These are phyloP conservation scores for Pogonus chalceus DNA, from an alignment of 1,140 invertebrate species.

Conservation along the genomic window DNA sequence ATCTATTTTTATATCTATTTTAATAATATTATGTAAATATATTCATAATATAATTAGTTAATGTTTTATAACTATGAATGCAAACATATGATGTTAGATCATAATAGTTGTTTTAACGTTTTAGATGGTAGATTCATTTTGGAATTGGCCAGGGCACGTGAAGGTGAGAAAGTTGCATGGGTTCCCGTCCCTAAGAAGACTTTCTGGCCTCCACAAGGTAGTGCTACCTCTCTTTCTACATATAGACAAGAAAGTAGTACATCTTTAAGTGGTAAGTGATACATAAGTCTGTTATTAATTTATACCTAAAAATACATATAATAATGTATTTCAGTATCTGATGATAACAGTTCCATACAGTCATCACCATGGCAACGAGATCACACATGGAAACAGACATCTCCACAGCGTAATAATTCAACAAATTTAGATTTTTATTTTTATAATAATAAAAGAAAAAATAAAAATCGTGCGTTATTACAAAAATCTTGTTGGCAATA, in stretches of 20 bases:
- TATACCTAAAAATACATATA: not conserved
- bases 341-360: conserved; percentile 79
- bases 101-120: too few species aligned
- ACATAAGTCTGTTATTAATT: conserved; percentile 7
- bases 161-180: conserved; percentile 72
- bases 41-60: too few species aligned
- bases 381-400: conserved; percentile 74
- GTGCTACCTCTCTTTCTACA: conserved; percentile 50
- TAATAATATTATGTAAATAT: too few species aligned
- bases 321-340: conserved; percentile 59
- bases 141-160: conserved; percentile 70
- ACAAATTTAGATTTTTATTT: conserved; percentile 62
- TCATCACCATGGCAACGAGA: conserved; percentile 81
- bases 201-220: conserved; percentile 65
- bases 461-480: conserved; percentile 30
- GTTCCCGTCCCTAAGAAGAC: conserved; percentile 77
- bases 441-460: conserved; percentile 47
- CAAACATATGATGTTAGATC: too few species aligned
- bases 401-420: conserved; percentile 58
- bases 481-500: conserved; percentile 20
- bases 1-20: too few species aligned
- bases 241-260: conserved; percentile 51
- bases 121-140: conserved; percentile 82
- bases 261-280: conserved; percentile 48
- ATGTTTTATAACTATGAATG: too few species aligned